Conservation (phyloP, 2,888 invertebrate genomes). For the Dimorphilus gyrociliatus region DNA sequence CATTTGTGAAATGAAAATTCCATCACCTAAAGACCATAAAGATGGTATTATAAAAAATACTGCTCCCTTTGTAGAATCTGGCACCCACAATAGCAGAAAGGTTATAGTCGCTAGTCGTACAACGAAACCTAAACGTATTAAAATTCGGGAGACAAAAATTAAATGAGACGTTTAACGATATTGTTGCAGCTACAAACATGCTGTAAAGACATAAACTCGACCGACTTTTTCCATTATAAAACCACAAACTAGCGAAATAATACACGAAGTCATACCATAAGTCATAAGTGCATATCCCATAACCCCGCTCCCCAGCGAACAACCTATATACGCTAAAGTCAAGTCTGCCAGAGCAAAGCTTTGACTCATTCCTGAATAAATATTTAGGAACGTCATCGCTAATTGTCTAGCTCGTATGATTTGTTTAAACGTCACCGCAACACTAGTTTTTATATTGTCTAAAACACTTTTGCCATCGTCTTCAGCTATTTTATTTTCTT, state of each 20-base stretch:
- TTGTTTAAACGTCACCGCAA: conserved; percentile 1
- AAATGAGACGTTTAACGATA: neutral
- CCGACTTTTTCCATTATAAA: conserved; percentile 1
- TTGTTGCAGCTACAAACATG: too few species aligned
- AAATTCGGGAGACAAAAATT: neutral
- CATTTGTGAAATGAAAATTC: conserved; percentile 4
- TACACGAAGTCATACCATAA: conserved; percentile 2
- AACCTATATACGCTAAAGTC: conserved; percentile 3
- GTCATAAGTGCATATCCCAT: conserved; percentile 2
- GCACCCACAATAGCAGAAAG: conserved; percentile 3
- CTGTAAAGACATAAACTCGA: conserved; percentile 2
- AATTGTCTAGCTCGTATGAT: conserved; percentile 3
- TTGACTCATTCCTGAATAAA: conserved; percentile 4
- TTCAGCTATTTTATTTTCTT: too few species aligned
- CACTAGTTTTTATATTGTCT: neutral
- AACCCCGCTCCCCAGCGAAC: conserved; percentile 3
- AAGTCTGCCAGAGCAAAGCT: conserved; percentile 5
- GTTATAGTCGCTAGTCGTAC: conserved; percentile 3
- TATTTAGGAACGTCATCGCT: conserved; percentile 3
- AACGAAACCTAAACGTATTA: conserved; percentile 3
- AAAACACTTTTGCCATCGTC: too few species aligned
- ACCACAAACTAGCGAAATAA: conserved; percentile 3
- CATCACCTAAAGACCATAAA: conserved; percentile 4
- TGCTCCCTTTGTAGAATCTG: neutral
- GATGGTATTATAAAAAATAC: conserved; percentile 3